phyloP scores from a whole-genome alignment of 2,113 vertebrate species.

The Tenrec ecaudatus region DNA sequence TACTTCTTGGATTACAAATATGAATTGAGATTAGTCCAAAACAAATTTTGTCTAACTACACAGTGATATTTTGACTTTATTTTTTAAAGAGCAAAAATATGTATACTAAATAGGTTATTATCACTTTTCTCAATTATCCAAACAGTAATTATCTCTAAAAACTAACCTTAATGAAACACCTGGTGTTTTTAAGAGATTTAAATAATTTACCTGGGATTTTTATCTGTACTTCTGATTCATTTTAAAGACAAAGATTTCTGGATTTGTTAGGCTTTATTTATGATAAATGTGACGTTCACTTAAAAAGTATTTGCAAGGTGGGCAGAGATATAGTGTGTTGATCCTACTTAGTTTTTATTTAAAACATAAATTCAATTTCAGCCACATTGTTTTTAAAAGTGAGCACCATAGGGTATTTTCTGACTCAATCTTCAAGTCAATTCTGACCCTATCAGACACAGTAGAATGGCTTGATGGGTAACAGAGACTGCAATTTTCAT shows the following conservation, averaged over 20 bases:
- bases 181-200: slow-evolving; percentile 65
- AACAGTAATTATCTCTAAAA: slow-evolving; percentile 68
- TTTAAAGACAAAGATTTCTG: not conserved
- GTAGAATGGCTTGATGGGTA: no score
- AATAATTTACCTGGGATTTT: slow-evolving; percentile 63
- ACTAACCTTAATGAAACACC: slow-evolving; percentile 75
- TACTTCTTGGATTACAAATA: slow-evolving; percentile 26
- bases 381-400: not conserved
- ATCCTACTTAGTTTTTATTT: not conserved
- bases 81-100: slow-evolving; percentile 60
- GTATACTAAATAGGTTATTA: slow-evolving; percentile 67
- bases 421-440: no score
- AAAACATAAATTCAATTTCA: not conserved
- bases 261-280: slow-evolving; percentile 37
- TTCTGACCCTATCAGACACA: no score
- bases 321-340: not conserved
- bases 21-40: not conserved
- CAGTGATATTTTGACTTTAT: slow-evolving; percentile 64
- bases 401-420: not conserved
- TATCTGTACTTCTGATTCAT: slow-evolving; percentile 63
- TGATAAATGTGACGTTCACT: not conserved
- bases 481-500: no score
- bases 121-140: slow-evolving; percentile 72
- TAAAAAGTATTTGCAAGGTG: not conserved
- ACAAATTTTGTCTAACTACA: slow-evolving; percentile 55